These are phyloP conservation scores for Prosopocoilus inquinatus DNA, from an alignment of 2,888 invertebrate genomes.

Conservation along the genomic window DNA sequence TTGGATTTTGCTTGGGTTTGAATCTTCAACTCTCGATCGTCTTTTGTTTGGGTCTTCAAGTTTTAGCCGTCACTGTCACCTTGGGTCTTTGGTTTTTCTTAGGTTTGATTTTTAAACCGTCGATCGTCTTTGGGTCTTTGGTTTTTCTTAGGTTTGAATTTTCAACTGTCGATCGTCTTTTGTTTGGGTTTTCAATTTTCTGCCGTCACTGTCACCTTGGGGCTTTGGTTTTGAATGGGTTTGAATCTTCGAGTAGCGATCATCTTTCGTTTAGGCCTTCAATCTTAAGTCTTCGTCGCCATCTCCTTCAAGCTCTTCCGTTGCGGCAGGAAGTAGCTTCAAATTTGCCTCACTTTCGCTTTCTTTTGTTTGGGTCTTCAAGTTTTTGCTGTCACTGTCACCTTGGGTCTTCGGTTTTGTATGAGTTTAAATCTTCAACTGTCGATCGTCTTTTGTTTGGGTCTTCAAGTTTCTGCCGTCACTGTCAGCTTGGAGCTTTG, in stretches of 20 bases:
- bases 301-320: too few species aligned
- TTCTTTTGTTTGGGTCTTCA: conserved; percentile 15
- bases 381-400: conserved; percentile 18
- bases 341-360: not conserved
- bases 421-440: too few species aligned
- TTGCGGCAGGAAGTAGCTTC: not conserved
- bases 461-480: too few species aligned
- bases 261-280: conserved; percentile 7
- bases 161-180: too few species aligned
- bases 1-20: not conserved
- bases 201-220: conserved; percentile 18
- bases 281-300: too few species aligned
- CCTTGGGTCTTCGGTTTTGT: too few species aligned
- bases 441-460: conserved; percentile 16
- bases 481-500: conserved; percentile 22
- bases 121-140: too few species aligned
- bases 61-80: conserved; percentile 18
- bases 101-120: too few species aligned
- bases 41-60: conserved; percentile 12
- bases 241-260: conserved; percentile 5
- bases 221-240: conserved; percentile 17
- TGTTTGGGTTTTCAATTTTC: conserved; percentile 11
- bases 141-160: too few species aligned
- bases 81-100: too few species aligned
- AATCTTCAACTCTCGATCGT: too few species aligned